Base-by-base conservation (phyloP, 2,888 invertebrate species). In the Pyrrhosoma nymphula region DNA sequence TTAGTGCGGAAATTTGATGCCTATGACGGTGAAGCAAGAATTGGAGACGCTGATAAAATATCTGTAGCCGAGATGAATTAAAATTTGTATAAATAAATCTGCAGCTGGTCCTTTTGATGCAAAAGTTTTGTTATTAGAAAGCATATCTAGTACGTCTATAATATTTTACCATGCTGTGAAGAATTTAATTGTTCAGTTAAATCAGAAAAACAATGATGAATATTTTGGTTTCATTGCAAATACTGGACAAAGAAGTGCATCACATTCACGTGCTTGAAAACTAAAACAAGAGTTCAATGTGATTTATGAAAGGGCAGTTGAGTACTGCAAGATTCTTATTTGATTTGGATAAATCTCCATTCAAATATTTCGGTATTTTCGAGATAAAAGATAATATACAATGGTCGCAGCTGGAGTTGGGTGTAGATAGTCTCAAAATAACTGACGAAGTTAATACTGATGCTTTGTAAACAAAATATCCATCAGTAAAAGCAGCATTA, bases 251-350 rank as follows among this genome's bases (percentile, higher is more conserved):
- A 30, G 30, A 30, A n/a, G 88, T 88, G 0, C 2, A 88, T n/a
- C 3, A 88, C 88, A 88, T 23, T 88, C 88, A 88, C 88, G 8
- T 8, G 35, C 88, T 88, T 12, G 30, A n/a, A 88, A 88, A 88
- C 88, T 88, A 82, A 82, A 82, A 82, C 82, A 82, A 82, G n/a
- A 82, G 82, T 82, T 82, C 82, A 82, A 30, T 82, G n/a, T n/a
- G n/a, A n/a, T n/a, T n/a, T 82, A 82, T n/a, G 20, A 82, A 82
- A n/a, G 82, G 88, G 88, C 88, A 88, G n/a, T 88, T 30, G 47
- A 4, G 10, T 4, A 88, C 35, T 88, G 30, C 88, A 8, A 88
- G n/a, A n/a, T 8, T 12, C 10, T 88, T 88, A 4, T 8, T 4
- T 26, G 88, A 88, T 16, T 8, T 88, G 3, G 30, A 88, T 88